These are phyloP conservation scores for Galago senegalensis DNA, from an alignment of 2,797 vertebrate species.

Conservation along the genomic window DNA sequence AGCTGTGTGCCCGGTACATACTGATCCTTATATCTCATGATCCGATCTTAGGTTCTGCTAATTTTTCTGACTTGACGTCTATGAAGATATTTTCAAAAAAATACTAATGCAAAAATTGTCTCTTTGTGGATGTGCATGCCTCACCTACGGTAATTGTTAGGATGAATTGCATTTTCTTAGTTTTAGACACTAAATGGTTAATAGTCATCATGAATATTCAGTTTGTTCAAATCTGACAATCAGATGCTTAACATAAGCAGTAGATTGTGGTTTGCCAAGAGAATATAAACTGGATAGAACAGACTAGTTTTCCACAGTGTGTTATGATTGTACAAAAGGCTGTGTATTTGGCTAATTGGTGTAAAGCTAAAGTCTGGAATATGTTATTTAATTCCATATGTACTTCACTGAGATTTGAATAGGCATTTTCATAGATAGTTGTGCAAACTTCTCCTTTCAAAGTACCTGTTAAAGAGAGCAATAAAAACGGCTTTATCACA, in stretches of 20 bases:
- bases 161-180: slow-evolving; percentile 66
- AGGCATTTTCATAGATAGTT: slow-evolving; percentile 76
- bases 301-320: slow-evolving; percentile 87
- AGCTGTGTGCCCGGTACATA: slow-evolving; percentile 75
- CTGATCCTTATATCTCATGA: slow-evolving; percentile 62
- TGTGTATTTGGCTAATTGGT: slow-evolving; percentile 81
- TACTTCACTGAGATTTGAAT: slow-evolving; percentile 82
- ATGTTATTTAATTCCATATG: slow-evolving; percentile 77
- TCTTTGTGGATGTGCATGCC: slow-evolving; percentile 41
- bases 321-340: slow-evolving; percentile 81
- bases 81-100: slow-evolving; percentile 58
- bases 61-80: slow-evolving; percentile 82
- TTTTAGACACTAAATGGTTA: slow-evolving; percentile 88
- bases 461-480: slow-evolving; percentile 78
- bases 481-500: slow-evolving; percentile 10
- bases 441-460: slow-evolving; percentile 77
- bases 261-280: slow-evolving; percentile 89
- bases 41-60: slow-evolving; percentile 50
- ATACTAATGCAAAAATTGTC: slow-evolving; percentile 37
- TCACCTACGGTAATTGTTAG: slow-evolving; percentile 60
- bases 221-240: slow-evolving; percentile 89
- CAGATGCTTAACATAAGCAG: slow-evolving; percentile 90
- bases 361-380: slow-evolving; percentile 74
- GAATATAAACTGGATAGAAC: slow-evolving; percentile 89
- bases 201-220: slow-evolving; percentile 90